These are phyloP conservation scores for Hydraecia micacea DNA, from an alignment of 2,888 invertebrate genomes.

Conservation along the genomic window DNA sequence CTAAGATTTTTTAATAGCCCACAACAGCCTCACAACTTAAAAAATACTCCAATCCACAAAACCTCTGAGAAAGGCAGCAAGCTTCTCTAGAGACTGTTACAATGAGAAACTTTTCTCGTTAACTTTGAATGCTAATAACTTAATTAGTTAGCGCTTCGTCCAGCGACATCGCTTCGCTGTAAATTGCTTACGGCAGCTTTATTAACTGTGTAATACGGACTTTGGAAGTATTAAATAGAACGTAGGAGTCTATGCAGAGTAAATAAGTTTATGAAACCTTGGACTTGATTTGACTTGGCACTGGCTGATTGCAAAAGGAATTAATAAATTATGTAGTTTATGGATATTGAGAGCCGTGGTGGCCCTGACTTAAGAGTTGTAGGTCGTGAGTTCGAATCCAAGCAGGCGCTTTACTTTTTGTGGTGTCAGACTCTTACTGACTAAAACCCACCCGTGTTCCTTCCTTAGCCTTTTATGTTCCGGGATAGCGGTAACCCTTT, in stretches of 20 bases:
- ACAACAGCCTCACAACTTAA: not conserved
- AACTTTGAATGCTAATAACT: constrained; percentile 47
- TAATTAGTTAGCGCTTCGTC: constrained; percentile 42
- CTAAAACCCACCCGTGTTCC: too few relatives aligned
- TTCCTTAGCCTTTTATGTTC: too few relatives aligned
- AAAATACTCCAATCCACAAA: constrained; percentile 6
- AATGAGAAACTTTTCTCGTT: constrained; percentile 51
- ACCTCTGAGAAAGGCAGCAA: constrained; percentile 9
- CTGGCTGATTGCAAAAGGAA: not conserved
- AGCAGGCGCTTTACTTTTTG: too few relatives aligned
- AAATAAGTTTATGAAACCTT: constrained; percentile 6
- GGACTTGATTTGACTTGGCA: not conserved
- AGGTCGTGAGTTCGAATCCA: too few relatives aligned
- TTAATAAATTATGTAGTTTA: too few relatives aligned
- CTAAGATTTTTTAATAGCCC: not conserved
- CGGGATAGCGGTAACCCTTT: too few relatives aligned
- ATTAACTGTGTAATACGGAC: constrained; percentile 1
- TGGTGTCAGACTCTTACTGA: too few relatives aligned
- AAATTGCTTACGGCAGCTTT: constrained; percentile 28
- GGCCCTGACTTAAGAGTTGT: too few relatives aligned
- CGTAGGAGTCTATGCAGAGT: not conserved
- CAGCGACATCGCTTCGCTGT: not conserved
- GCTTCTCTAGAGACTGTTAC: constrained; percentile 16
- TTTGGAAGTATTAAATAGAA: constrained; percentile 4
- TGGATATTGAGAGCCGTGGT: too few relatives aligned